Evolutionary conservation across 2,888 invertebrate genomes (phyloP).

Genomic region (Meghimatium bilineatum): DNA sequence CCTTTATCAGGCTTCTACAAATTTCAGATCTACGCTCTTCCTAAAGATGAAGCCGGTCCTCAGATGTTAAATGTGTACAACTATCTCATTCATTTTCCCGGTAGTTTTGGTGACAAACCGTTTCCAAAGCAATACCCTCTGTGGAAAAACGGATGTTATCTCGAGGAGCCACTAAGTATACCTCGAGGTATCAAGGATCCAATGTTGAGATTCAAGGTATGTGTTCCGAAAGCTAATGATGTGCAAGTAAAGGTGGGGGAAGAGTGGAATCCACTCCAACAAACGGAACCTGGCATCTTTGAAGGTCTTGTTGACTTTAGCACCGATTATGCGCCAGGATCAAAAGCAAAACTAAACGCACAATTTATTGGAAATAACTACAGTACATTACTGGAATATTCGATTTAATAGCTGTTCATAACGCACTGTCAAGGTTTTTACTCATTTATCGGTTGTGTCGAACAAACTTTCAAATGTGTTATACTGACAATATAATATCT

Average conservation of each 20-base stretch:
- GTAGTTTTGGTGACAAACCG: constrained; percentile 56
- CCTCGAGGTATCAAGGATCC: constrained; percentile 59
- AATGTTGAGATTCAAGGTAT: constrained; percentile 61
- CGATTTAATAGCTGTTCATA: constrained; percentile 53
- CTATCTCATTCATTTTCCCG: constrained; percentile 59
- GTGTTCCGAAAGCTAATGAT: constrained; percentile 62
- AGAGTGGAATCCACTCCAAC: constrained; percentile 65
- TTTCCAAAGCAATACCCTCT: constrained; percentile 70
- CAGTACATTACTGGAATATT: constrained; percentile 67
- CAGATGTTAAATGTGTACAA: constrained; percentile 68
- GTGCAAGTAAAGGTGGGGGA: constrained; percentile 66
- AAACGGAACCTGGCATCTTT: constrained; percentile 60
- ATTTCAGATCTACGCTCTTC: constrained; percentile 69
- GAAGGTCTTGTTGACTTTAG: constrained; percentile 65
- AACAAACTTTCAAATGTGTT: no score
- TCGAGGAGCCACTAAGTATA: constrained; percentile 65
- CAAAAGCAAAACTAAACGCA: constrained; percentile 68
- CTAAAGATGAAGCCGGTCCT: constrained; percentile 66
- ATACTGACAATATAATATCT: no score
- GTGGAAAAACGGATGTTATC: constrained; percentile 68
- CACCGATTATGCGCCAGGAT: constrained; percentile 58
- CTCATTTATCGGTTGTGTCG: not conserved
- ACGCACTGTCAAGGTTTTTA: not conserved
- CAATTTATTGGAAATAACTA: constrained; percentile 64
- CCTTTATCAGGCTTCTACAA: constrained; percentile 68